Conservation (phyloP, 1,140 invertebrate species). For the Antheraea pernyi region DNA sequence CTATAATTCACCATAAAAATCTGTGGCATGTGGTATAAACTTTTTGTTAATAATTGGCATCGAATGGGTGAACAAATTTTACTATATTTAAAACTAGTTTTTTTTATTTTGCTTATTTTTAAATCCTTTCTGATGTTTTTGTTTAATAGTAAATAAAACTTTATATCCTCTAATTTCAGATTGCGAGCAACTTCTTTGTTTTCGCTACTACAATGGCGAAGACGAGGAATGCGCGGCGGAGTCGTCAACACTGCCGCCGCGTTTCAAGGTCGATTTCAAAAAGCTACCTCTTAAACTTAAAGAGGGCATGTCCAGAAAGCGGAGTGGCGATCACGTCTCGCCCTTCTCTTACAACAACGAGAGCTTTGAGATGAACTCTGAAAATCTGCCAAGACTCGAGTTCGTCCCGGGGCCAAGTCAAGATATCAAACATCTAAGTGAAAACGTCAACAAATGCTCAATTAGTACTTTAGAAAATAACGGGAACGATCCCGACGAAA, state of each 20-base stretch:
- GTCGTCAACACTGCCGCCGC: conserved; percentile 55
- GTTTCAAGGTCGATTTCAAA: conserved; percentile 68
- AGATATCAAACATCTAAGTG: conserved; percentile 73
- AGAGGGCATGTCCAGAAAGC: conserved; percentile 70
- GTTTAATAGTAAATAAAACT: neutral
- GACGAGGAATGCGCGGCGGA: conserved; percentile 71
- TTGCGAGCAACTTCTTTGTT: conserved; percentile 76
- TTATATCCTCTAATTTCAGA: conserved; percentile 56
- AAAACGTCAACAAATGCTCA: conserved; percentile 78
- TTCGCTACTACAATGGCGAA: conserved; percentile 77
- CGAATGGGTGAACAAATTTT: no score
- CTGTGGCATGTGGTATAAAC: no score
- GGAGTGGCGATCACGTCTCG: conserved; percentile 68
- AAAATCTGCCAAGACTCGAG: conserved; percentile 56
- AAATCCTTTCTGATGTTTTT: neutral
- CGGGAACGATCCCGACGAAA: conserved; percentile 68
- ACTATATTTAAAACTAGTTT: no score
- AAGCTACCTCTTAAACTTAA: conserved; percentile 65
- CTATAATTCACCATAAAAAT: no score
- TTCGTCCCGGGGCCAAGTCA: conserved; percentile 59
- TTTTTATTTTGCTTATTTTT: no score
- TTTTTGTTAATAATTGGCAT: no score
- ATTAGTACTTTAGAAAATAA: conserved; percentile 75
- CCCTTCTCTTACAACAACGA: conserved; percentile 72
- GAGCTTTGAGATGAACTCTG: conserved; percentile 74